These are phyloP conservation scores for Ptychoptera contaminata DNA, from an alignment of 2,888 invertebrate species.

Conservation along the genomic window DNA sequence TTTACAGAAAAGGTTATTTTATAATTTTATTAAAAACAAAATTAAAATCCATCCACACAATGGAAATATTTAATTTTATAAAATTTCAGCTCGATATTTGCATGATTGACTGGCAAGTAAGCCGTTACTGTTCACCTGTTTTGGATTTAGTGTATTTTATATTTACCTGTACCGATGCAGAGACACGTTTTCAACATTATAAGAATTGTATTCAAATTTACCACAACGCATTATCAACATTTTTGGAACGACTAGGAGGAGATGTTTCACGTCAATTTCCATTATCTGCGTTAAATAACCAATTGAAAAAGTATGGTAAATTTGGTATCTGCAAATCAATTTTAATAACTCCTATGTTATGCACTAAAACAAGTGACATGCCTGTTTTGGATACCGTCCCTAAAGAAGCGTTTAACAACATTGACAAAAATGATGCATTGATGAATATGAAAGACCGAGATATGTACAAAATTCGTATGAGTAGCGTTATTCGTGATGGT, in stretches of 20 bases:
- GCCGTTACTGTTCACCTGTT: conserved; percentile 8
- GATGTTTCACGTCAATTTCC: conserved; percentile 8
- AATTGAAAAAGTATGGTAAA: conserved; percentile 9
- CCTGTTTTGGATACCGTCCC: conserved; percentile 7
- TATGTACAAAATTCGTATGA: conserved; percentile 6
- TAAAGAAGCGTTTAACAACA: conserved; percentile 4
- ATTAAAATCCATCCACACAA: too few relatives aligned
- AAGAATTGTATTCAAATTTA: conserved; percentile 6
- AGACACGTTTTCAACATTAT: conserved; percentile 6
- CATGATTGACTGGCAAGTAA: conserved; percentile 7
- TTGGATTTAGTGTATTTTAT: conserved; percentile 7
- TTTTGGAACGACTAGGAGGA: conserved; percentile 6
- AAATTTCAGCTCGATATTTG: background rate
- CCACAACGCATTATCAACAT: conserved; percentile 6
- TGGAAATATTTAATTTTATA: too few relatives aligned
- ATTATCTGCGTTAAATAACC: conserved; percentile 6
- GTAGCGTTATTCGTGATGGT: conserved; percentile 6
- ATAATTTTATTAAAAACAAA: too few relatives aligned
- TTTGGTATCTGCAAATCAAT: conserved; percentile 5
- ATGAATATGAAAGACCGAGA: background rate
- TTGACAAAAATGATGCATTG: background rate
- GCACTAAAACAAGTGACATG: conserved; percentile 3
- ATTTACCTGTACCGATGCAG: conserved; percentile 6
- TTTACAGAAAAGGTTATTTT: conserved; percentile 3
- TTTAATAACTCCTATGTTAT: conserved; percentile 6